Evolutionary conservation across 1,140 invertebrate genomes (phyloP), one percentile per base, ranked within the genome.

Genomic region (Cotesia typhae): DNA sequence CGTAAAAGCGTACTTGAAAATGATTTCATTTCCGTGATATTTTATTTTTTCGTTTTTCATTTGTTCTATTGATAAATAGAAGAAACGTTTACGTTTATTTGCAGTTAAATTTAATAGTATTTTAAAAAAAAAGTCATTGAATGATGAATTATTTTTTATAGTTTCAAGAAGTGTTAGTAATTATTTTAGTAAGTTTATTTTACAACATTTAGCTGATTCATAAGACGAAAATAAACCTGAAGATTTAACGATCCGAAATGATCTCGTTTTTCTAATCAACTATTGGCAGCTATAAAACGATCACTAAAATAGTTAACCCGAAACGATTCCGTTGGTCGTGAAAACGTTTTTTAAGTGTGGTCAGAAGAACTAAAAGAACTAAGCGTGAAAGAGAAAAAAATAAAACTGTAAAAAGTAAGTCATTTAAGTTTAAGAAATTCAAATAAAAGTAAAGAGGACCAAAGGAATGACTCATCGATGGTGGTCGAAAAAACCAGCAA

Each of bases 391-490:
- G 38, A 6, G 61, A 4, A 37, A 12, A 57, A 70, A 61, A 60
- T 70, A 57, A 47, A 47, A 38, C 35, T 4, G 47, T 17, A 68
- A 38, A 57, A 67, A 12, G n/a, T 57, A 57, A 41, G n/a, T 51
- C 51, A 35, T 35, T 37, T 57, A 38, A 36, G 28, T 10, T 7
- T 28, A 60, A 60, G 17, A 60, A 55, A 52, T 12, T 37, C 10
- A 37, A 17, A 47, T 41, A 28, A 38, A 10, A 6, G 9, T 47
- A 53, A 38, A 68, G 51, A 36, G 41, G 41, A 47, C 41, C 6
- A 59, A 51, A 57, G 61, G 12, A 74, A 55, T 77, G 74, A 75
- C 74, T 75, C 74, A 75, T 77, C 73, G 57, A 72, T 69, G 71
- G 68, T 66, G 74, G 57, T 60, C 67, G 51, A 47, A 47, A 47